These are phyloP conservation scores for Chrysomallon squamiferum DNA, from an alignment of 1,140 invertebrate species.

Conservation along the genomic window DNA sequence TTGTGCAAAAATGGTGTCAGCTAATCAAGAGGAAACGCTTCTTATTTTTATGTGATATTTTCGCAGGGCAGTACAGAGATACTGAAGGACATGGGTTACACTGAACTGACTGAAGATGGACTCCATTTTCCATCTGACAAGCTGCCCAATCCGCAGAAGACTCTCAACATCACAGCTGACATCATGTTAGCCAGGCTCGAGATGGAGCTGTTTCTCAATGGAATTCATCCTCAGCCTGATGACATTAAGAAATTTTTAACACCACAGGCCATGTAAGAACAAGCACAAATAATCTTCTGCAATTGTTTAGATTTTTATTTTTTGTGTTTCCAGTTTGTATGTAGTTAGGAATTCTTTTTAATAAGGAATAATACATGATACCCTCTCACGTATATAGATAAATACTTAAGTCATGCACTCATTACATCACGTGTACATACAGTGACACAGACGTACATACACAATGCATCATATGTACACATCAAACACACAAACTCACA, in stretches of 20 bases:
- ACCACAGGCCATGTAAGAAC: conserved; percentile 19
- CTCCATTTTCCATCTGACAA: conserved; percentile 25
- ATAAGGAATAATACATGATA: too few relatives aligned
- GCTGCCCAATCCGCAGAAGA: conserved; percentile 24
- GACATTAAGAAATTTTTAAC: conserved; percentile 21
- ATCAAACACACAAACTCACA: too few relatives aligned
- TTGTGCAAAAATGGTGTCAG: not conserved
- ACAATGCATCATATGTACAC: too few relatives aligned
- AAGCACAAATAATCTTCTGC: too few relatives aligned
- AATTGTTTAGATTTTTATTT: too few relatives aligned
- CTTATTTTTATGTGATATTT: not conserved
- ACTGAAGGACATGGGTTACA: conserved; percentile 36
- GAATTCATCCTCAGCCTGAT: conserved; percentile 27
- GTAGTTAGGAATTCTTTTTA: too few relatives aligned
- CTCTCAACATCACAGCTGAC: conserved; percentile 26
- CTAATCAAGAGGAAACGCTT: too few relatives aligned
- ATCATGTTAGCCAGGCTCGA: conserved; percentile 27
- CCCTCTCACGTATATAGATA: too few relatives aligned
- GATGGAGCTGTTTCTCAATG: conserved; percentile 27
- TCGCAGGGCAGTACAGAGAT: conserved; percentile 31
- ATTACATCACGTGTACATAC: too few relatives aligned
- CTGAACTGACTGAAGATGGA: conserved; percentile 18
- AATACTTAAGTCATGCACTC: too few relatives aligned
- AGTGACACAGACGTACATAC: too few relatives aligned
- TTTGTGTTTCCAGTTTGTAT: too few relatives aligned